Evolutionary conservation across 2,888 invertebrate genomes (phyloP).

Genomic region (Tipula helvola): DNA sequence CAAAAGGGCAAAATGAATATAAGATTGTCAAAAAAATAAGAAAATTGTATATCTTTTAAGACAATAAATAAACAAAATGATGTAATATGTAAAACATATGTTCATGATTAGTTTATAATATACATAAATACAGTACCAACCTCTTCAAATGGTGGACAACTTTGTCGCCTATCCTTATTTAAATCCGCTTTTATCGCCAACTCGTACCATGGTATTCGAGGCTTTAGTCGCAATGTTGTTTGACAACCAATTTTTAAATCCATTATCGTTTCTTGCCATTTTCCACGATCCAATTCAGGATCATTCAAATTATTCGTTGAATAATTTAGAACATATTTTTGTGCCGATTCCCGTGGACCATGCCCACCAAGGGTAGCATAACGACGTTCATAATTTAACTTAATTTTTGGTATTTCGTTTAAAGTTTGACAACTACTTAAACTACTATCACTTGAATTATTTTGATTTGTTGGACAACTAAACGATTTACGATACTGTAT

Average conservation of each 20-base stretch:
- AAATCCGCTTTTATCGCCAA: conserved; percentile 59
- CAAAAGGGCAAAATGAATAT: neutral
- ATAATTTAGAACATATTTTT: neutral
- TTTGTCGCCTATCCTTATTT: conserved; percentile 52
- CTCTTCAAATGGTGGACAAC: conserved; percentile 71
- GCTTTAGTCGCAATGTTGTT: conserved; percentile 51
- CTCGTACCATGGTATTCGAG: conserved; percentile 80
- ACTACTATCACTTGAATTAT: conserved; percentile 10
- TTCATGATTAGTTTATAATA: neutral
- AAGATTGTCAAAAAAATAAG: neutral
- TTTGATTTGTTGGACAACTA: conserved; percentile 14
- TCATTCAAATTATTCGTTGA: neutral
- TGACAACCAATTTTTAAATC: conserved; percentile 57
- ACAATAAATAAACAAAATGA: neutral
- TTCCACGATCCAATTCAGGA: neutral
- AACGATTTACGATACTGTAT: conserved; percentile 17
- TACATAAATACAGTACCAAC: conserved; percentile 22
- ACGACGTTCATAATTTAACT: conserved; percentile 10
- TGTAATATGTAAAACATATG: neutral
- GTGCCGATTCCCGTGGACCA: neutral
- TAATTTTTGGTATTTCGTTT: neutral
- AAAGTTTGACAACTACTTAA: neutral
- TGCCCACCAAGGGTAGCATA: conserved; percentile 14
- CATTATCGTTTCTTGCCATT: conserved; percentile 31
- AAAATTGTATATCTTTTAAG: neutral